These are phyloP conservation scores for Melieria crassipennis DNA, from an alignment of 2,888 invertebrate genomes.

Conservation along the genomic window DNA sequence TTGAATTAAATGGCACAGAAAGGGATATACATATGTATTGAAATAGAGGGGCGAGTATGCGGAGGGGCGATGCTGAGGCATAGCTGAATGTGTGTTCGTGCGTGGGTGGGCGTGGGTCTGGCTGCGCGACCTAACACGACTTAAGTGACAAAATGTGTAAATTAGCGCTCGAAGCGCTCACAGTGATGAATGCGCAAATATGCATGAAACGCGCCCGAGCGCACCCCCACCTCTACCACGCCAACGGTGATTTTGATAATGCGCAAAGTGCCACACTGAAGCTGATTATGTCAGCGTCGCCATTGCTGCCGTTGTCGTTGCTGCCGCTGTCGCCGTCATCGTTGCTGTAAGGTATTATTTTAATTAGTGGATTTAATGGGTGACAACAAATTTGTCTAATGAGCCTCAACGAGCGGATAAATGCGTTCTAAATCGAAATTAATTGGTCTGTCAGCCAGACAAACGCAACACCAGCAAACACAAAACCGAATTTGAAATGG, in stretches of 20 bases:
- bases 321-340: not conserved
- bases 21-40: not conserved
- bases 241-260: not conserved
- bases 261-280: not conserved
- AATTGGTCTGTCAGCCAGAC: not conserved
- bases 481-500: no score
- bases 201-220: not conserved
- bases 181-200: slow-evolving; percentile 9
- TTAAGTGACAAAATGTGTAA: slow-evolving; percentile 30
- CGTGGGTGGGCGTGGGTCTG: not conserved
- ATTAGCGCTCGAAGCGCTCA: not conserved
- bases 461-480: no score
- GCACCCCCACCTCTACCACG: not conserved
- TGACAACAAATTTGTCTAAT: slow-evolving; percentile 12
- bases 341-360: slow-evolving; percentile 1
- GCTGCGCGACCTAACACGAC: slow-evolving; percentile 1
- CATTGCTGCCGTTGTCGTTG: no score
- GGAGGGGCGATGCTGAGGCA: not conserved
- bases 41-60: not conserved
- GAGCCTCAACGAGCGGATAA: not conserved
- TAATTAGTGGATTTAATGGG: slow-evolving; percentile 9
- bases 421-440: slow-evolving; percentile 3
- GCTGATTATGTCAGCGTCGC: not conserved
- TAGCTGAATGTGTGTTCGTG: not conserved
- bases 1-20: no score